Evolutionary conservation across 2,113 vertebrate genomes (phyloP).

Genomic region (Cephalopterus ornatus): DNA sequence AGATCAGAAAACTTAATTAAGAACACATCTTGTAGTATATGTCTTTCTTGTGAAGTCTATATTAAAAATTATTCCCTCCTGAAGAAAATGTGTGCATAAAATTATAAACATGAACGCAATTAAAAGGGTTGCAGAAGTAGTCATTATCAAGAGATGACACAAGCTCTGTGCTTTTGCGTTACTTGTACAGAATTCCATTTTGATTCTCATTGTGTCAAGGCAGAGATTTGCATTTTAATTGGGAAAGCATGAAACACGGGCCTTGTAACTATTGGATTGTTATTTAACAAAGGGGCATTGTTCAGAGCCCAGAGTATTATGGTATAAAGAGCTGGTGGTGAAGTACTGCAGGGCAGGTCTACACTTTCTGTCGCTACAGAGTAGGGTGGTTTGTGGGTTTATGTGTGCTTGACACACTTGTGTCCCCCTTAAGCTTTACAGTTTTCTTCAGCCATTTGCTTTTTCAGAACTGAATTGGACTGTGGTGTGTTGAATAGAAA

Average conservation of each 20-base stretch:
- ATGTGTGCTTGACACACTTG: not conserved
- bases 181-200: not conserved
- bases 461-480: not conserved
- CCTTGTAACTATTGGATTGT: not conserved
- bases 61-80: not conserved
- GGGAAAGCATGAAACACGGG: not conserved
- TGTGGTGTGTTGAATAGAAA: not conserved
- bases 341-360: not conserved
- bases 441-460: not conserved
- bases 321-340: not conserved
- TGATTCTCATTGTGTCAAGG: not conserved
- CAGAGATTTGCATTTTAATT: conserved; percentile 2
- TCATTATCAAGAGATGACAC: not conserved
- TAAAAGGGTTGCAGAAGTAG: not conserved
- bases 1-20: not conserved
- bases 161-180: not conserved
- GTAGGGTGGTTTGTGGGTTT: not conserved
- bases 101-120: not conserved
- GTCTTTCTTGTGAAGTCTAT: not conserved
- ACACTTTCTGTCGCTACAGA: not conserved
- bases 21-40: not conserved
- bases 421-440: not conserved
- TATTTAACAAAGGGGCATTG: not conserved
- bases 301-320: not conserved
- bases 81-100: not conserved